Base-by-base conservation (phyloP, 2,797 vertebrate genomes). In the Rousettus madagascariensis region DNA sequence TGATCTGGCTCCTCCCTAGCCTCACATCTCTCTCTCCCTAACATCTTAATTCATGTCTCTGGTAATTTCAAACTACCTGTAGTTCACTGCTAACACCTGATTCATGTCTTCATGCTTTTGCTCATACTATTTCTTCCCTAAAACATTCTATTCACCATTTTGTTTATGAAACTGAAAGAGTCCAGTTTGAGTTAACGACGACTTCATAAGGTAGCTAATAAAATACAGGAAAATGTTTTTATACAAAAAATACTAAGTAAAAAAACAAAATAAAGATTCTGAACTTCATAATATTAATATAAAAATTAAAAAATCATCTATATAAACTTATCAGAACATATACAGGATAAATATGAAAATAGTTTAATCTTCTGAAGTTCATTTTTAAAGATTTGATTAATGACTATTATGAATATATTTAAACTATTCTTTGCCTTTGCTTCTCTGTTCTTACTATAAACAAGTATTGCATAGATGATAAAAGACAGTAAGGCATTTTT, bases 11-110 rank as follows among this genome's bases (percentile, higher is more conserved):
- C 13, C 49, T 77, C 12, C 33, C 20, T 11, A 53, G 33, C 12
- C 68, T 94, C 61, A 94, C 61, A 95, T 33, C 74, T 57, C 41
- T 91, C 41, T 91, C 57, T 91, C 38, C 43, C 36, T 90, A 36
- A 86, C 38, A 86, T 15, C 59, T 41, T 84, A 88, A 95, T 68
- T 66, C 66, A 88, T 33, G n/a, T 74, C 38, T 71, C 28, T 43
- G 43, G 11, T 79, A 91, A 63, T 22, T 88, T 0, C 41, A 75
- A 95, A 63, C 38, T 53, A 75, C 59, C 46, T 96, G 10, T 6
- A 65, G 38, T 71, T 92, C 49, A 80, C 22, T 22, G 10, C 26
- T 72, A 84, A 93, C 5, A 90, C 28, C 49, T 38, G 46, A n/a
- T 71, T 71, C 38, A 43, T 3, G 33, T 26, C 2, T 71, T 33